Conservation (phyloP, 2,113 vertebrate genomes). For the Dendrocopos noguchii region DNA sequence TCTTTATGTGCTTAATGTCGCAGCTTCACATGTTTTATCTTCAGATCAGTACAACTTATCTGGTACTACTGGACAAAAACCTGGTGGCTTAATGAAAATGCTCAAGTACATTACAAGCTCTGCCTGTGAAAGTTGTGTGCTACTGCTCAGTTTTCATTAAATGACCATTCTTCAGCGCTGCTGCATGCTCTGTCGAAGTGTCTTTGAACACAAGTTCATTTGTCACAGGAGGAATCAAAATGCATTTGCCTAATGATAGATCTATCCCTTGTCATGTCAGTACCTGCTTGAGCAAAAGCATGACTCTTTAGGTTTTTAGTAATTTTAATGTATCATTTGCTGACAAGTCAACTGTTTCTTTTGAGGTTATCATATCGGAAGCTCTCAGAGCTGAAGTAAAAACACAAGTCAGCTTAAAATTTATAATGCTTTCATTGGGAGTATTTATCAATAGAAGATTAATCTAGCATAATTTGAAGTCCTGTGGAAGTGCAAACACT, state of each 20-base stretch:
- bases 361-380: constrained; percentile 32
- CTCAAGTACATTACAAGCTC: neutral
- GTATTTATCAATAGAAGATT: neutral
- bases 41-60: neutral
- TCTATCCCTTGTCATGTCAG: neutral
- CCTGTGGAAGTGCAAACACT: neutral
- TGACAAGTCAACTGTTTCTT: constrained; percentile 4
- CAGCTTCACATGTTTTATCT: neutral
- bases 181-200: neutral
- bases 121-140: neutral
- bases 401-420: constrained; percentile 14
- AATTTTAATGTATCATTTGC: neutral
- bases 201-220: neutral
- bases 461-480: neutral
- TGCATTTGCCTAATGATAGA: neutral
- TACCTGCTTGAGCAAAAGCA: neutral
- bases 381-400: constrained; percentile 29
- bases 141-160: neutral
- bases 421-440: neutral
- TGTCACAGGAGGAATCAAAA: neutral
- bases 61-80: neutral
- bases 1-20: neutral
- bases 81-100: neutral
- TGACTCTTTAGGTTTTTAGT: neutral
- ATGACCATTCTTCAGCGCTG: neutral